Base-by-base conservation (phyloP, 2,888 invertebrate genomes). In the Mamestra brassicae region DNA sequence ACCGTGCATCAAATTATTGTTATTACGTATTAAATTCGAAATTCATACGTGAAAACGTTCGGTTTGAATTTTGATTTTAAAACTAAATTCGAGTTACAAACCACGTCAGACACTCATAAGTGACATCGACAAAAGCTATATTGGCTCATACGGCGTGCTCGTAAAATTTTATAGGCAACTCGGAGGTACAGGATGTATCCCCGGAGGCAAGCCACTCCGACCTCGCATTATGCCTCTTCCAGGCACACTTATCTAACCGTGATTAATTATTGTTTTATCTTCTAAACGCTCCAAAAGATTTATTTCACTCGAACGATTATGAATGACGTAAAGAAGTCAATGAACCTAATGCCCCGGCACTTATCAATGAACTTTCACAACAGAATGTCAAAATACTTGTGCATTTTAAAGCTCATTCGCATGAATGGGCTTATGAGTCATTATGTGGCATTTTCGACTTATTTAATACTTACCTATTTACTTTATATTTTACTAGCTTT, bases 151-250 rank as follows among this genome's bases (percentile, higher is more conserved):
- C 93, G 91, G 92, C 87, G 92, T 88, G 93, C 89, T 94, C 95
- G 91, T 96, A 95, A 96, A 96, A 94, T 95, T 94, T 96, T 95
- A 95, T 94, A 92, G 94, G 89, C 88, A 86, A 89, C 92, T 93
- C 88, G 86, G 85, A 89, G 89, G 90, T 89, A 89, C 92, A 92
- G 92, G 92, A 92, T 93, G 92, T 91, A 87, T 89, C 93, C 93
- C 92, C 82, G 87, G 90, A 90, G 92, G 89, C 90, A 77, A 83
- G 90, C 85, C 89, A 86, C 90, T 87, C 85, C 89, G 89, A 90
- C 90, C 93, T 88, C 89, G 85, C 89, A 91, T 93, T 91, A 92
- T 92, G 89, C 90, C 90, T 90, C 90, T 85, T 91, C 88, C 89
- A 92, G 90, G 92, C 92, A 92, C 90, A 94, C 92, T 94, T 94